Conservation (phyloP, 1,140 invertebrate genomes). For the Anastrepha ludens region DNA sequence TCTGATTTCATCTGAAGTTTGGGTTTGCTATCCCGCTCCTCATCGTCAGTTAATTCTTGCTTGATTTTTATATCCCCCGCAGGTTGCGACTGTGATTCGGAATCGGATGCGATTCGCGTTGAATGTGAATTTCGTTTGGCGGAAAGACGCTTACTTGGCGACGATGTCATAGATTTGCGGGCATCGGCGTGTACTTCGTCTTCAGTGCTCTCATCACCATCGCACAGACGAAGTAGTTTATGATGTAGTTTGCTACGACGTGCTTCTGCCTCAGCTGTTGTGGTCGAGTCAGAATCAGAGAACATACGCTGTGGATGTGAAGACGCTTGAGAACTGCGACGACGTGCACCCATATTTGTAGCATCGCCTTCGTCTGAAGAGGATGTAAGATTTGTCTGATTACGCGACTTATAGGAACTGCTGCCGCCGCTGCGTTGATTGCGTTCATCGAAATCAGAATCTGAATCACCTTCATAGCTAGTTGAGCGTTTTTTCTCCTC, state of each 20-base stretch:
- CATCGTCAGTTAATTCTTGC: conserved; percentile 61
- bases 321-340: conserved; percentile 56
- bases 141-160: conserved; percentile 74
- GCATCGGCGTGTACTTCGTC: conserved; percentile 67
- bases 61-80: conserved; percentile 71
- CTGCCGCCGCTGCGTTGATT: conserved; percentile 58
- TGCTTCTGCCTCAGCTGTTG: conserved; percentile 54
- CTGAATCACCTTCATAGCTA: conserved; percentile 89
- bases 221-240: conserved; percentile 67
- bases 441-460: conserved; percentile 79
- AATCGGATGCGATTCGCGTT: conserved; percentile 78
- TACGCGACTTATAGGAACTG: conserved; percentile 64
- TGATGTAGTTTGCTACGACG: conserved; percentile 64
- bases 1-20: conserved; percentile 74
- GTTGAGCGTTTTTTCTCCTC: conserved; percentile 90
- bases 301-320: conserved; percentile 63
- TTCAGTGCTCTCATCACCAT: conserved; percentile 73
- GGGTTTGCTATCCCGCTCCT: conserved; percentile 56
- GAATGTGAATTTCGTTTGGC: conserved; percentile 76
- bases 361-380: conserved; percentile 63
- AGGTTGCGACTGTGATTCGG: conserved; percentile 70
- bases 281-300: conserved; percentile 66
- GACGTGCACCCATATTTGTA: neutral
- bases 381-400: conserved; percentile 59
- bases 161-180: conserved; percentile 54